Conservation (phyloP, 2,888 invertebrate species). For the Athripsodes cinereus region DNA sequence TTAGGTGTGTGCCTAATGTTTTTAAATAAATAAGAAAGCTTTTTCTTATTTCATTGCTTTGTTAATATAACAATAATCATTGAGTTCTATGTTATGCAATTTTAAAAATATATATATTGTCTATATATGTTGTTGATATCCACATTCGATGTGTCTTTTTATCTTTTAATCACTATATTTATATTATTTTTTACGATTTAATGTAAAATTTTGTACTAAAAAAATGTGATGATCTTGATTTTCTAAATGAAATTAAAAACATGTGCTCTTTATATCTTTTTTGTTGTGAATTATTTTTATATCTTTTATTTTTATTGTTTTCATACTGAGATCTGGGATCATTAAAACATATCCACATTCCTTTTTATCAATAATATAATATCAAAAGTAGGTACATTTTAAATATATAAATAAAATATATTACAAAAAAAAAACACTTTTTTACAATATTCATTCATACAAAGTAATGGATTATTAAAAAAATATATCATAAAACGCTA, state of each 20-base stretch:
- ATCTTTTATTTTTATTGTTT: too few relatives aligned
- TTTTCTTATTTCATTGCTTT: too few relatives aligned
- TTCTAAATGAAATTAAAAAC: not conserved
- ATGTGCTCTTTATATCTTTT: too few relatives aligned
- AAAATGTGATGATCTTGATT: not conserved
- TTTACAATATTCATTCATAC: too few relatives aligned
- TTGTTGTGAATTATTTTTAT: too few relatives aligned
- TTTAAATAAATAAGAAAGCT: not conserved
- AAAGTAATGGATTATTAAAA: not conserved
- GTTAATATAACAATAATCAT: not conserved
- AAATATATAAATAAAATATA: not conserved
- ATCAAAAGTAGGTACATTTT: not conserved
- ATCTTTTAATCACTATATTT: not conserved
- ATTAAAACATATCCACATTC: not conserved
- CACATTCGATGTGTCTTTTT: not conserved
- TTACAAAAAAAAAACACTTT: too few relatives aligned
- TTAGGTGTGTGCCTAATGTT: constrained; percentile 15
- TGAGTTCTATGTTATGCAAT: not conserved
- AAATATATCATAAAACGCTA: too few relatives aligned
- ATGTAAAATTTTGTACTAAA: not conserved
- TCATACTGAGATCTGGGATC: not conserved
- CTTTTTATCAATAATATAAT: not conserved
- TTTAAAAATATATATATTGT: not conserved
- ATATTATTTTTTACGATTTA: not conserved
- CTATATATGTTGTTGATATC: not conserved